Conservation (phyloP, 2,888 invertebrate species). For the Protonemura montana region DNA sequence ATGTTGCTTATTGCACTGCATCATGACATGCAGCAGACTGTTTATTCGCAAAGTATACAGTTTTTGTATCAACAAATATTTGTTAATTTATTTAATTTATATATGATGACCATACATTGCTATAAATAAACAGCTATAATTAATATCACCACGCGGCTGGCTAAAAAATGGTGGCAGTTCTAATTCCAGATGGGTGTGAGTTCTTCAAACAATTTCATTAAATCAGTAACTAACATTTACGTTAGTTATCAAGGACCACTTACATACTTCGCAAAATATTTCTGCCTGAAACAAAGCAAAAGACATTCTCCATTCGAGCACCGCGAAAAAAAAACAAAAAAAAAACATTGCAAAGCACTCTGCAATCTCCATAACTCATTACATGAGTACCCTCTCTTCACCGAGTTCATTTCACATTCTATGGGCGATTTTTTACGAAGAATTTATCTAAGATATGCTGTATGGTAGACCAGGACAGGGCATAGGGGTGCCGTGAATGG, state of each 20-base stretch:
- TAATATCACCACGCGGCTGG: not conserved
- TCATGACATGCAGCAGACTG: not conserved
- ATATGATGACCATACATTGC: not conserved
- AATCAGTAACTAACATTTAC: too few species aligned
- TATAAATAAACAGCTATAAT: not conserved
- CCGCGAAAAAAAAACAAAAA: too few species aligned
- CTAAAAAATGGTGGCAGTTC: not conserved
- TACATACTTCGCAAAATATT: too few species aligned
- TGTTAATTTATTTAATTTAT: not conserved
- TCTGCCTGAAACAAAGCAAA: too few species aligned
- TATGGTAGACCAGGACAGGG: not conserved
- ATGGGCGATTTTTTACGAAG: not conserved
- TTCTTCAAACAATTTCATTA: too few species aligned
- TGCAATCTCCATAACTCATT: not conserved
- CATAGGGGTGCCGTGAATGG: slow-evolving; percentile 14
- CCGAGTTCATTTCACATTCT: not conserved
- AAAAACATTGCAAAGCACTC: not conserved
- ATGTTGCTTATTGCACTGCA: not conserved
- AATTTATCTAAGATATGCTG: slow-evolving; percentile 2
- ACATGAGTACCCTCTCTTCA: not conserved
- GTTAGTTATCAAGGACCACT: too few species aligned
- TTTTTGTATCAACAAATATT: not conserved
- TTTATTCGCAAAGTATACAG: not conserved
- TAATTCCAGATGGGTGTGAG: too few species aligned
- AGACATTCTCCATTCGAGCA: too few species aligned